Conservation (phyloP, 2,797 vertebrate genomes). For the Anabacerthia variegaticeps region DNA sequence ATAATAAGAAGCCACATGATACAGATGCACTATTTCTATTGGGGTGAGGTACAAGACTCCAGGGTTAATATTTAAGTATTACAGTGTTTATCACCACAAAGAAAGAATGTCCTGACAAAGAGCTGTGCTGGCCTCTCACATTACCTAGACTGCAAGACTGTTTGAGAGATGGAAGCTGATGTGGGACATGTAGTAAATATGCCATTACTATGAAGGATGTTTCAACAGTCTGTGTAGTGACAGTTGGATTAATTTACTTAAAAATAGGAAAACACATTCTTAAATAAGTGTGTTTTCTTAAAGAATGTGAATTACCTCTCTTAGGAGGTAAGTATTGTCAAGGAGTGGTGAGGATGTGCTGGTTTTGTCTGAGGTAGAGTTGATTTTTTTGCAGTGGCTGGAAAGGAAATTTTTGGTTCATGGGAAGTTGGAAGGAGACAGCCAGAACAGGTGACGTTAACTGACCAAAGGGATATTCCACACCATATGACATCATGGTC, state of each 20-base stretch:
- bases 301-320: neutral
- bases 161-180: neutral
- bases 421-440: neutral
- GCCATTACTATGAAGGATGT: neutral
- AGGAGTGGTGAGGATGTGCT: neutral
- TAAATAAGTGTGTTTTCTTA: neutral
- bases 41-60: neutral
- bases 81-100: neutral
- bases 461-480: neutral
- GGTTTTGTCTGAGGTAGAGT: neutral
- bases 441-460: neutral
- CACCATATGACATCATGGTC: neutral
- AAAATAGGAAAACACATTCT: neutral
- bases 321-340: neutral
- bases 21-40: neutral
- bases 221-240: neutral
- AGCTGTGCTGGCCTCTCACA: neutral
- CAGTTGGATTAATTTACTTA: neutral
- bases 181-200: neutral
- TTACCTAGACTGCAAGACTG: rapidly evolving
- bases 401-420: neutral
- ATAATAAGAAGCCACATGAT: neutral
- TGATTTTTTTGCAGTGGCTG: neutral
- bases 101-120: neutral
- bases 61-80: neutral